Percentiles rank a stretch among this genome's conserved stretches.
Conservation (phyloP, 2,888 invertebrate species). For the Pogonocherus hispidulus region DNA sequence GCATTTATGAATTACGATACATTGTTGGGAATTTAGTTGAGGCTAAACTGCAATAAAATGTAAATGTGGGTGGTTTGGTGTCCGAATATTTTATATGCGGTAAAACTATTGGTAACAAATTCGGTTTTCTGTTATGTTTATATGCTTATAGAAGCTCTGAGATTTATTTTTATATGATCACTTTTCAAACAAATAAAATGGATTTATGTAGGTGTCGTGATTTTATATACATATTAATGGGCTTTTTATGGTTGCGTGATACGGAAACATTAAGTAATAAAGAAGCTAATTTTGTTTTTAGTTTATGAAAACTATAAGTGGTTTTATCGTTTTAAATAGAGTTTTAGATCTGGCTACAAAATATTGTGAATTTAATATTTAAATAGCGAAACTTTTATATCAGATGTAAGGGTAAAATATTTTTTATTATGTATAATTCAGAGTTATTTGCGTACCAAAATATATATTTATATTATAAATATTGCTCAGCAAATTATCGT, state of each 20-base stretch:
- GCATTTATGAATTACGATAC: constrained; percentile 3
- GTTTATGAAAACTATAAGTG: constrained; percentile 1
- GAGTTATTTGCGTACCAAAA: too few relatives aligned
- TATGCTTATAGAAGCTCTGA: not conserved
- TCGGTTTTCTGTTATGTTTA: not conserved
- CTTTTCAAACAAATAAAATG: constrained; percentile 21
- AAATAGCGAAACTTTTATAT: too few relatives aligned
- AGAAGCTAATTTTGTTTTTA: constrained; percentile 3
- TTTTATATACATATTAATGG: constrained; percentile 21
- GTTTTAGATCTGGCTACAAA: too few relatives aligned
- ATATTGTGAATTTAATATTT: too few relatives aligned
- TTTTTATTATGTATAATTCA: too few relatives aligned
- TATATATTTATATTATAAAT: too few relatives aligned
- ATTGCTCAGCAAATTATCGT: too few relatives aligned
- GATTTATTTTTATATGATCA: constrained; percentile 12
- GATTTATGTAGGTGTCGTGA: constrained; percentile 22
- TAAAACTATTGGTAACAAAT: not conserved
- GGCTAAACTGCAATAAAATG: constrained; percentile 1
- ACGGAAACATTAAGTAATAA: constrained; percentile 2
- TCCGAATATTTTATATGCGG: constrained; percentile 3
- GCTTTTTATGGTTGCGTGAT: constrained; percentile 6
- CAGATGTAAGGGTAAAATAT: too few relatives aligned
- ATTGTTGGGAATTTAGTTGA: constrained; percentile 10
- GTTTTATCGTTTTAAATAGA: not conserved
- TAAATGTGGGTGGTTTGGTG: not conserved